phyloP scores from a whole-genome alignment of 2,888 invertebrate genomes.

The Eurytoma californica region DNA sequence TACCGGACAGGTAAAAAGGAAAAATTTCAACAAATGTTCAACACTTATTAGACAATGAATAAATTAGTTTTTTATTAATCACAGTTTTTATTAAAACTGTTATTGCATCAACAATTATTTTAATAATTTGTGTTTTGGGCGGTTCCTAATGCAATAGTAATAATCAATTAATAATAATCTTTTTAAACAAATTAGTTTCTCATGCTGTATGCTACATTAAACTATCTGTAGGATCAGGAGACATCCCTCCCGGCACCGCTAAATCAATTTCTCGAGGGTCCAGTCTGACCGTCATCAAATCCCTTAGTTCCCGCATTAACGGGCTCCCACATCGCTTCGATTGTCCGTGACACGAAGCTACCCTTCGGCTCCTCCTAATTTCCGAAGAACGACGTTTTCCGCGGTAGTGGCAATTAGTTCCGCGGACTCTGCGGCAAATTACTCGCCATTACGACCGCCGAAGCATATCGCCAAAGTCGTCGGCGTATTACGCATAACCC shows the following conservation, averaged over 20 bases:
- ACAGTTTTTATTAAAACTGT: no score
- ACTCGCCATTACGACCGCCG: slow-evolving; percentile 28
- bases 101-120: no score
- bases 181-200: no score
- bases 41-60: no score
- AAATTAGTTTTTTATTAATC: no score
- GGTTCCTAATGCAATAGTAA: no score
- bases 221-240: no score
- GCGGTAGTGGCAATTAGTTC: slow-evolving; percentile 28
- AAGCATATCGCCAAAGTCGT: slow-evolving; percentile 1
- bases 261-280: slow-evolving; percentile 32
- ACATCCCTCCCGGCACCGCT: not conserved
- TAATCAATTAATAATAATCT: no score
- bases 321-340: slow-evolving; percentile 35
- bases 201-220: no score
- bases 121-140: no score
- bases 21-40: no score
- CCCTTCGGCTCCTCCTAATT: not conserved
- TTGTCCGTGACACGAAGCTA: slow-evolving; percentile 23
- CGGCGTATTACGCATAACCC: not conserved
- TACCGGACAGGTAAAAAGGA: no score
- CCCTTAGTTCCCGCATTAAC: slow-evolving; percentile 49
- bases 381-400: not conserved
- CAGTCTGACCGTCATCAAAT: slow-evolving; percentile 27
- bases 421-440: slow-evolving; percentile 29